Base-by-base conservation (phyloP, 2,888 invertebrate genomes). In the Eristalinus aeneus region DNA sequence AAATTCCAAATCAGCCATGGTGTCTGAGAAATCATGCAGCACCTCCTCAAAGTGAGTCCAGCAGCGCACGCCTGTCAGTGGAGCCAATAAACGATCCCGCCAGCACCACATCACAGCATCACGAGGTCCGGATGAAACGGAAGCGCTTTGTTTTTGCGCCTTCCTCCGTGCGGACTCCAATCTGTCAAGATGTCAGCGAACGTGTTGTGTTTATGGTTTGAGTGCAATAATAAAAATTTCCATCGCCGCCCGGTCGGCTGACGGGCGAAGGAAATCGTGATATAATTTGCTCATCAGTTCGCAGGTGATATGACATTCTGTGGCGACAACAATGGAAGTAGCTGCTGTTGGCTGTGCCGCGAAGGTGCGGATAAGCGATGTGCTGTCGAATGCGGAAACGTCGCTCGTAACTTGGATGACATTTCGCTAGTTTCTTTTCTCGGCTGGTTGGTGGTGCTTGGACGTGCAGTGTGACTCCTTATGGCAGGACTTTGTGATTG, bases 171-270 rank as follows among this genome's bases (percentile, higher is more conserved):
- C 61, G 82, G 69, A 71, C 74, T 53, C 67, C 82, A 86, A 86
- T 86, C 69, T 86, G 86, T 86, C 86, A 86, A 78, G 53, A 60
- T 86, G 86, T 81, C 86, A 86, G 9, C 61, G 23, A 60, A 74
- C 71, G 74, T 82, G 86, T 82, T 81, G 77, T 77, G 69, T 86
- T 86, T 86, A 86, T 82, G 86, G 86, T 78, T 71, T 67, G 86
- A 82, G 69, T 82, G 78, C 71, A 74, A 74, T 86, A 69, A 86
- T 86, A 86, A 86, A 86, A 82, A 71, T 54, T 81, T 65, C 65
- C 71, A 77, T 86, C 71, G 63, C 22, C 23, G 60, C 36, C 46
- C 10, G 60, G 11, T 11, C 39, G 31, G 46, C 56, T 27, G 39
- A 27, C 58, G 73, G 82, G 2, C 39, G 36, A 68, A 69, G 73